A percentile compares a stretch with the other conserved stretches of the same genome.
Evolutionary conservation across 2,797 vertebrate species (phyloP).

Genomic region (Pseudomugil tenellus): DNA sequence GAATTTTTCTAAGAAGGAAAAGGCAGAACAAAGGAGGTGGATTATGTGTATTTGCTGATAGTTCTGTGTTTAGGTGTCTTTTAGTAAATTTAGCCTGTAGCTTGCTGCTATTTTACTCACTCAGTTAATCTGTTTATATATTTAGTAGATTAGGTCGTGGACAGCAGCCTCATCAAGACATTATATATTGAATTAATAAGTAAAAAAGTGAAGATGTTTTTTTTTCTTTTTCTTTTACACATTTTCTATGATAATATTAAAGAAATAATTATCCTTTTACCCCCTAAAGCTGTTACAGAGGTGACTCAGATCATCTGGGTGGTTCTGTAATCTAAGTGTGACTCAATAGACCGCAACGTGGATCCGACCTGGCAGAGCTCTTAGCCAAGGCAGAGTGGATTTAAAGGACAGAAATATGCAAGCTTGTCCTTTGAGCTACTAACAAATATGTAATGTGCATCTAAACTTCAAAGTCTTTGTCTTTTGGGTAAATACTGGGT

Average conservation of each 20-base stretch:
- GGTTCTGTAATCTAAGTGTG: conserved; percentile 48
- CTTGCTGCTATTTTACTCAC: conserved; percentile 5
- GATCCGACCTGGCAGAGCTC: conserved; percentile 57
- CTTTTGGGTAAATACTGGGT: conserved; percentile 4
- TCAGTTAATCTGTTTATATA: conserved; percentile 4
- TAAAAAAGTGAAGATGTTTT: neutral
- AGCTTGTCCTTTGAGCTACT: conserved; percentile 24
- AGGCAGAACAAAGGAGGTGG: conserved; percentile 6
- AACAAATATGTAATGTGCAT: conserved; percentile 31
- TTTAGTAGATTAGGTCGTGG: neutral
- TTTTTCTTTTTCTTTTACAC: neutral
- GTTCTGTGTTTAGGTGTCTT: conserved; percentile 9
- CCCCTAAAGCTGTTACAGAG: conserved; percentile 16
- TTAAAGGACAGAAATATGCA: conserved; percentile 22
- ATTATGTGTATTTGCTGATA: neutral
- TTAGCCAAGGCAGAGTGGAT: conserved; percentile 39
- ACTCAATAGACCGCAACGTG: conserved; percentile 31
- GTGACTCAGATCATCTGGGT: conserved; percentile 7
- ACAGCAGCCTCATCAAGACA: neutral
- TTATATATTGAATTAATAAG: neutral
- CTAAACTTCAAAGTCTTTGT: neutral
- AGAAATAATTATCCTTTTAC: neutral
- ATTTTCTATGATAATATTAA: conserved; percentile 10
- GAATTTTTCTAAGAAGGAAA: conserved; percentile 11
- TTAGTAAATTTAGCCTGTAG: conserved; percentile 20